Percentiles rank a stretch among this genome's conserved stretches.
phyloP scores from a whole-genome alignment of 2,113 vertebrate genomes.

The Strix uralensis region DNA sequence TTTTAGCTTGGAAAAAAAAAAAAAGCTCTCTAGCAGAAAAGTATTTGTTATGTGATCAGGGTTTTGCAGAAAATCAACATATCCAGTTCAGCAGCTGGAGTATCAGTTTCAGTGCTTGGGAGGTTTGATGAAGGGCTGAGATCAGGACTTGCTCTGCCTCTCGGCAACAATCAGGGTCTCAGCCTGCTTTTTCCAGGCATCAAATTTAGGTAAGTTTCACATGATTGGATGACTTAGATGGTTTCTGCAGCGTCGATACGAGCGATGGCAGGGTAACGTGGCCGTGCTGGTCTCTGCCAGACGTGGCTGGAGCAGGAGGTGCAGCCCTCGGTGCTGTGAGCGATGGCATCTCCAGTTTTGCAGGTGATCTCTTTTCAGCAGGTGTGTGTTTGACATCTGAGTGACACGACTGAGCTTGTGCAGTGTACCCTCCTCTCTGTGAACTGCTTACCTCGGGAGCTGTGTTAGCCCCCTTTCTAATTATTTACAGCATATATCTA shows the following conservation, averaged over 20 bases:
- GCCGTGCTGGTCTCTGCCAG: not conserved
- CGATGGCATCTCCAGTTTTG: too few relatives aligned
- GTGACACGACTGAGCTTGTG: not conserved
- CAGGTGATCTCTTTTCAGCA: too few relatives aligned
- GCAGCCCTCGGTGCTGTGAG: not conserved
- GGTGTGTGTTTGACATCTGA: not conserved
- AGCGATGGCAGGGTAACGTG: accelerated
- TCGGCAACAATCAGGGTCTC: accelerated
- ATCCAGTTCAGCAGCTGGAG: accelerated
- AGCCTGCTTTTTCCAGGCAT: accelerated
- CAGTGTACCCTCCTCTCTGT: accelerated
- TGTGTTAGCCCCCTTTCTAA: not conserved
- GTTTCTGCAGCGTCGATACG: accelerated
- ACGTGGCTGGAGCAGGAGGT: not conserved
- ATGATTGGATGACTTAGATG: accelerated
- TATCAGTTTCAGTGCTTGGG: accelerated
- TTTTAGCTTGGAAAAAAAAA: accelerated
- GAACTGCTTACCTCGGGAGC: not conserved
- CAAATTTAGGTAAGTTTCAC: accelerated
- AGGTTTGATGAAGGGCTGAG: not conserved
- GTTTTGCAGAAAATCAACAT: not conserved
- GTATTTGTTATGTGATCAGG: not conserved
- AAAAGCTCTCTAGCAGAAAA: not conserved
- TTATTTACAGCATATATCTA: too few relatives aligned
- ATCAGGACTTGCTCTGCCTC: not conserved